Conservation (phyloP, 2,888 invertebrate species). For the Dicyrtomina minuta region DNA sequence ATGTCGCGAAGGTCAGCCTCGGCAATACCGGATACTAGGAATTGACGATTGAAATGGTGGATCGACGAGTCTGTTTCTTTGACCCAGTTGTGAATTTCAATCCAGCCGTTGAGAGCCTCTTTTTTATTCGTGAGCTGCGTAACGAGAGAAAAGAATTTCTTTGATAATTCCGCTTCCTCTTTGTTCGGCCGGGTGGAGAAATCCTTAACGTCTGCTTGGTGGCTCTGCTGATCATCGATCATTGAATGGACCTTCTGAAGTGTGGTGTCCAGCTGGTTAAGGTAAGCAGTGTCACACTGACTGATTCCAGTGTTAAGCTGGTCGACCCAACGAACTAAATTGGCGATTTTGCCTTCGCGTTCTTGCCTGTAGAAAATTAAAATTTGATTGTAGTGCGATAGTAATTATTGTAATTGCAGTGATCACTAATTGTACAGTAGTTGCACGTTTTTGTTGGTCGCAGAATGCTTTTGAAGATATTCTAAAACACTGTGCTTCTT, state of each 20-base stretch:
- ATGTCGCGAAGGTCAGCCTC: conserved; percentile 19
- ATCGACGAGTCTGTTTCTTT: conserved; percentile 77
- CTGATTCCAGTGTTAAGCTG: conserved; percentile 70
- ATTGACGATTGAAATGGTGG: conserved; percentile 60
- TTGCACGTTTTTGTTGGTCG: too few relatives aligned
- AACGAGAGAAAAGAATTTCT: conserved; percentile 62
- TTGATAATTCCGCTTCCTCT: background rate
- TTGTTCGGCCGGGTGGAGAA: background rate
- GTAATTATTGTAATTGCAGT: too few relatives aligned
- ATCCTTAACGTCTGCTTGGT: conserved; percentile 60
- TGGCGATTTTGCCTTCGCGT: conserved; percentile 74
- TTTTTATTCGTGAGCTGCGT: conserved; percentile 73
- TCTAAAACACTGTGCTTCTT: conserved; percentile 1
- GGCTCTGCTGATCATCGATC: conserved; percentile 74
- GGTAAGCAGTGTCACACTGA: conserved; percentile 76
- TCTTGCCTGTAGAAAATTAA: conserved; percentile 66
- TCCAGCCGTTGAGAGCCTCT: conserved; percentile 75
- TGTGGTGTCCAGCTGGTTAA: conserved; percentile 77
- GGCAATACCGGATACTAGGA: conserved; percentile 23
- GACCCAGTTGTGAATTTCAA: conserved; percentile 77
- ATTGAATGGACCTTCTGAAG: conserved; percentile 77
- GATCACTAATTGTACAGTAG: too few relatives aligned
- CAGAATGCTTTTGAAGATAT: too few relatives aligned
- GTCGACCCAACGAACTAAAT: conserved; percentile 78
- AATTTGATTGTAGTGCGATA: too few relatives aligned